Conservation (phyloP, 2,113 vertebrate genomes). For the Psittacara wagleri region DNA sequence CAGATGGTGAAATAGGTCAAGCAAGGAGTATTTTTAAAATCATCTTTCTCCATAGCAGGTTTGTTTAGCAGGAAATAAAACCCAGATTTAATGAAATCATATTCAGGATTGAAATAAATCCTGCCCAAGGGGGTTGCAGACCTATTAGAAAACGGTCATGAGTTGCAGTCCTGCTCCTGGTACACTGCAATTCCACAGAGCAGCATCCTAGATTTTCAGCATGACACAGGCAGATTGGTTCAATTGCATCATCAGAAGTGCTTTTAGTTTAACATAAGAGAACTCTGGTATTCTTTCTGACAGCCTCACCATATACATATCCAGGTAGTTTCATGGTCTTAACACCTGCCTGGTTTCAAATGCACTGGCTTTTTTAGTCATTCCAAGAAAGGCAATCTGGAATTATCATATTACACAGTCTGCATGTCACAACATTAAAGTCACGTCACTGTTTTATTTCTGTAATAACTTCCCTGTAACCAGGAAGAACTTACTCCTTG, state of each 20-base stretch:
- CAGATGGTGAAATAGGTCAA: fast-evolving
- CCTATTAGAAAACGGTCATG: neutral
- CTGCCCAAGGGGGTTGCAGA: neutral
- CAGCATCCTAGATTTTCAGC: neutral
- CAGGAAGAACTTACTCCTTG: neutral
- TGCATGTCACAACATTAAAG: neutral
- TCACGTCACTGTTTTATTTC: neutral
- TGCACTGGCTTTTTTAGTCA: neutral
- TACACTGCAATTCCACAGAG: neutral
- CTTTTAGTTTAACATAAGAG: neutral
- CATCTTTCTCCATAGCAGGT: neutral
- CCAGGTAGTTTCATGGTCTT: neutral
- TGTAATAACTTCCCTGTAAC: neutral
- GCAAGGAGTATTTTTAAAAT: neutral
- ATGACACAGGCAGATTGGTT: neutral
- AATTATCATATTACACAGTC: neutral
- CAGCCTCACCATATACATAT: neutral
- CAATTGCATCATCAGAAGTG: neutral
- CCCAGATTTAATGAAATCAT: neutral
- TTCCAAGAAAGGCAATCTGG: neutral
- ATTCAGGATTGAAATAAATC: neutral
- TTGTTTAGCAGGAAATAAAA: neutral
- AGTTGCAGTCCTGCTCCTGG: neutral
- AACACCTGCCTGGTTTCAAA: neutral
- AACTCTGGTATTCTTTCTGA: neutral